phyloP scores from a whole-genome alignment of 30 jellyfish, hydroid and myxozoan genomes.

The Nemopilema nomurai region DNA sequence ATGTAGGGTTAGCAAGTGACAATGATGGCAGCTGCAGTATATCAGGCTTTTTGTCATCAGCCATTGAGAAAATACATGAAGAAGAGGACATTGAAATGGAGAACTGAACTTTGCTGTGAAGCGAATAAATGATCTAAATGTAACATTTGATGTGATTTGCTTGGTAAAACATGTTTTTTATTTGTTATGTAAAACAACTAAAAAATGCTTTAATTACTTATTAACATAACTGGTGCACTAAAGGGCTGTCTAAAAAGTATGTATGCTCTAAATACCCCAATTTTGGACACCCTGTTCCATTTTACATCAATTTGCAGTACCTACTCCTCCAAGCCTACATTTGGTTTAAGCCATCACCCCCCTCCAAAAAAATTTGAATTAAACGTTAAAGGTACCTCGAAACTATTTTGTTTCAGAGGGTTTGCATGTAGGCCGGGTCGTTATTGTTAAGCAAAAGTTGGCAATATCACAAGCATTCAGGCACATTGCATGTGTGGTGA shows the following conservation, averaged over 20 bases:
- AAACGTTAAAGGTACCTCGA: background rate
- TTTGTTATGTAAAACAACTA: background rate
- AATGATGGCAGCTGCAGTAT: constrained; percentile 11
- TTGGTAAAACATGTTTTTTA: background rate
- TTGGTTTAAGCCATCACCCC: background rate
- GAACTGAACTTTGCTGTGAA: constrained; percentile 9
- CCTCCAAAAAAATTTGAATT: background rate
- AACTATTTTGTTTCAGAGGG: background rate
- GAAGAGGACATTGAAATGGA: constrained; percentile 17
- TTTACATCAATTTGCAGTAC: background rate
- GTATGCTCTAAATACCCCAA: background rate
- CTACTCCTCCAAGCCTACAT: background rate
- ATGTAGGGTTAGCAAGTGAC: constrained; percentile 11
- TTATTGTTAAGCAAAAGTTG: background rate
- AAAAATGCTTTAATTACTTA: background rate
- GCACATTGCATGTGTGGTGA: background rate
- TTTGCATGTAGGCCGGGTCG: background rate
- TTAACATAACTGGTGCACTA: background rate
- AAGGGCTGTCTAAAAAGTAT: background rate
- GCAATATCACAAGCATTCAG: background rate
- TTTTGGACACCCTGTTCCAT: background rate
- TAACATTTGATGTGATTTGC: background rate
- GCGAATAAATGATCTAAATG: background rate
- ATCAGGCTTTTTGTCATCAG: constrained; percentile 22
- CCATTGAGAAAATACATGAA: constrained; percentile 6